Conservation (phyloP, 2,113 vertebrate species). For the Otocyon megalotis region DNA sequence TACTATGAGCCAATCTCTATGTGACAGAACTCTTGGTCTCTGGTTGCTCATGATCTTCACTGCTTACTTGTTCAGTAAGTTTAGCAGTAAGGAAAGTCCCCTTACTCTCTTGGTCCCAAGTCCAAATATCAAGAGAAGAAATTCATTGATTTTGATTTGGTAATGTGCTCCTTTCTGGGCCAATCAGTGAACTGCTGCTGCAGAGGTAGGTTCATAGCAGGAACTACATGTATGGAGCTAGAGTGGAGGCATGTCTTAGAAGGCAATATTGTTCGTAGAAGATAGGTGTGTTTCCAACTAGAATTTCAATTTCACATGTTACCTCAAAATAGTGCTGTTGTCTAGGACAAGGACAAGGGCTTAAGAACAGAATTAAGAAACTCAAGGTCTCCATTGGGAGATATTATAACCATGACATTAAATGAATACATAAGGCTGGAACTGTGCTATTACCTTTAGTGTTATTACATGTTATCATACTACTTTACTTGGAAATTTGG, state of each 20-base stretch:
- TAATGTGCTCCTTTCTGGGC: background rate
- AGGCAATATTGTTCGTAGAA: background rate
- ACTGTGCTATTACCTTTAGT: too few species aligned
- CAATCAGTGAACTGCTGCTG: background rate
- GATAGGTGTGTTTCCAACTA: background rate
- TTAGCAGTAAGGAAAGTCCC: background rate
- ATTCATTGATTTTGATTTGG: background rate
- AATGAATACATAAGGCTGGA: background rate
- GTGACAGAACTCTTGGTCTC: background rate
- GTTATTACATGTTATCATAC: background rate
- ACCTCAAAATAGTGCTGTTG: background rate
- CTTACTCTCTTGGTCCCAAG: background rate
- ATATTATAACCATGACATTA: background rate
- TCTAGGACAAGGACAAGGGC: background rate
- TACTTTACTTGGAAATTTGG: conserved; percentile 37
- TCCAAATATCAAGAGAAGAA: background rate
- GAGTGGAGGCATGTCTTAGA: background rate
- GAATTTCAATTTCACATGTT: background rate
- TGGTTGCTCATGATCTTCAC: background rate
- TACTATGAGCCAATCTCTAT: background rate
- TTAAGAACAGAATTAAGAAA: conserved; percentile 30
- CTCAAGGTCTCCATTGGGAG: background rate
- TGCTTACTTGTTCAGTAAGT: background rate
- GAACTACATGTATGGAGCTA: background rate
- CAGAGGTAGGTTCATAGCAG: background rate